These are phyloP conservation scores for Bujurquina vittata DNA, from an alignment of 2,113 vertebrate genomes.

Conservation along the genomic window DNA sequence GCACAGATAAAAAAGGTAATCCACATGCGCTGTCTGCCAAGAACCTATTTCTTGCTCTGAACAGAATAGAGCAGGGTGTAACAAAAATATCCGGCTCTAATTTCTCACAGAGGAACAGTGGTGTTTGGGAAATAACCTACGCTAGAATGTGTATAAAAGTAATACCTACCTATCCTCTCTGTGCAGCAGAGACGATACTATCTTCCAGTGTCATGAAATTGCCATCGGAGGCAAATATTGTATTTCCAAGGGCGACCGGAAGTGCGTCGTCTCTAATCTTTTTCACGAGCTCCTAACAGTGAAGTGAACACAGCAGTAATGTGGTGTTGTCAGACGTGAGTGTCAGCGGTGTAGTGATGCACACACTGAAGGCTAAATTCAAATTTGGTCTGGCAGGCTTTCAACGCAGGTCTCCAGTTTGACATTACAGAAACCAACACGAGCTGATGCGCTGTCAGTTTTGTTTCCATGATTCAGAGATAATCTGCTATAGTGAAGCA, in stretches of 20 bases:
- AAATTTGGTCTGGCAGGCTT: constrained; percentile 44
- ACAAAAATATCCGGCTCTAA: constrained; percentile 55
- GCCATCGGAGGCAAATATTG: not conserved
- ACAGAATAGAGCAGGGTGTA: constrained; percentile 52
- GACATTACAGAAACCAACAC: constrained; percentile 30
- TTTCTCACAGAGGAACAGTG: constrained; percentile 37
- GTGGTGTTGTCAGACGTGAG: constrained; percentile 19
- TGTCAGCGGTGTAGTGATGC: constrained; percentile 21
- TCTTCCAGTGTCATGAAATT: constrained; percentile 6
- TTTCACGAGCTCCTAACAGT: not conserved
- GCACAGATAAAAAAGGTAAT: constrained; percentile 72
- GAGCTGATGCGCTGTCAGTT: constrained; percentile 42
- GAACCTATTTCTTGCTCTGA: constrained; percentile 61
- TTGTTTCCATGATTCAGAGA: constrained; percentile 21
- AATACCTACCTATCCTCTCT: not conserved
- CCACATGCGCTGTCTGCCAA: constrained; percentile 60
- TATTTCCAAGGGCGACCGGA: constrained; percentile 20
- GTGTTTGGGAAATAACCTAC: constrained; percentile 37
- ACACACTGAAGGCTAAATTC: constrained; percentile 26
- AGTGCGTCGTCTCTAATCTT: not conserved
- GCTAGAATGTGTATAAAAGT: constrained; percentile 13
- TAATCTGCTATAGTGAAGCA: constrained; percentile 1
- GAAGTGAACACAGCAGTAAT: constrained; percentile 16
- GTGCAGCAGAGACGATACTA: not conserved
- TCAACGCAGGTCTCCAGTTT: constrained; percentile 38